These are phyloP conservation scores for Ciconia maguari DNA, from an alignment of 2,113 vertebrate species.

Conservation along the genomic window DNA sequence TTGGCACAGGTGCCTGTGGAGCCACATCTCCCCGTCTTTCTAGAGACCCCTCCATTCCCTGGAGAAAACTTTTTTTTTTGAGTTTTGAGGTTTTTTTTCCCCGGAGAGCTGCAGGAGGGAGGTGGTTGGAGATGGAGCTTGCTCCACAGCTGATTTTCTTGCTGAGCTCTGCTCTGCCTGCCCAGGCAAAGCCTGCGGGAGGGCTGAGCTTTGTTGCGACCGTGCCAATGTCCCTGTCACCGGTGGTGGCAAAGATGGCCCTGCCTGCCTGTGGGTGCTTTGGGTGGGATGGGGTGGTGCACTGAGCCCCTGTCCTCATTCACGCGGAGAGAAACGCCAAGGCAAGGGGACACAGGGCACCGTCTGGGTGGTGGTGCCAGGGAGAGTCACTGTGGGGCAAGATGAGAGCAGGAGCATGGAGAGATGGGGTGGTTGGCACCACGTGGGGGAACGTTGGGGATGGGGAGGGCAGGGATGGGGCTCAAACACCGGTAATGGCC, in stretches of 20 bases:
- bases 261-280: background rate
- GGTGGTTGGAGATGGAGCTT: background rate
- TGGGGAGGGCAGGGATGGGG: background rate
- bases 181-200: fast-evolving
- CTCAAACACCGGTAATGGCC: background rate
- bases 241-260: background rate
- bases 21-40: background rate
- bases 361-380: background rate
- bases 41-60: too few relatives aligned
- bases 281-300: background rate
- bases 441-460: fast-evolving
- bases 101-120: fast-evolving
- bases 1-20: background rate
- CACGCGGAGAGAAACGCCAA: background rate
- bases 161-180: background rate
- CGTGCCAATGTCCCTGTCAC: background rate
- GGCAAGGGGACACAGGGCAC: background rate
- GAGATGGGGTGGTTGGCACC: background rate
- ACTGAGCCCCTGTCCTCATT: fast-evolving
- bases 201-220: background rate
- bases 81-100: background rate
- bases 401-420: background rate
- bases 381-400: background rate
- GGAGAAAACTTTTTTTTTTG: background rate
- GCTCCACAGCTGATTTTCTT: background rate